Conservation (phyloP, 1,140 invertebrate genomes). For the Platyscapa corneri region DNA sequence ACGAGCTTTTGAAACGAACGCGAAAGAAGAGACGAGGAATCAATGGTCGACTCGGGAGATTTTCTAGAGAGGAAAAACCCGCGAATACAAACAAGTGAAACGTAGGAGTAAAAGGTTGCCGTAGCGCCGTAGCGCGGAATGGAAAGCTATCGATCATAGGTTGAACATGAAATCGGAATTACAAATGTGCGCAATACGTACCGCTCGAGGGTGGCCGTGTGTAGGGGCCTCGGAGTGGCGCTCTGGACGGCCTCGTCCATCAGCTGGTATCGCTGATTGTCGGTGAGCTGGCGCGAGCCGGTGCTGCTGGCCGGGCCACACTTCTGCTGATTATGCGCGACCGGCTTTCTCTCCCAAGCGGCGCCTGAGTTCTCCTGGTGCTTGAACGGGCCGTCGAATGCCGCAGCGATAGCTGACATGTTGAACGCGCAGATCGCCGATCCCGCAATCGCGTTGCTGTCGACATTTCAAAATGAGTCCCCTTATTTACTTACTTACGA, state of each 20-base stretch:
- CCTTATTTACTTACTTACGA: no score
- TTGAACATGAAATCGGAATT: not conserved
- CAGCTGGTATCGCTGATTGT: constrained; percentile 87
- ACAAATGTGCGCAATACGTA: constrained; percentile 18
- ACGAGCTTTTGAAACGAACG: no score
- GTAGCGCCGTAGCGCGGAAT: not conserved
- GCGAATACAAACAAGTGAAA: no score
- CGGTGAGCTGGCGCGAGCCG: constrained; percentile 69
- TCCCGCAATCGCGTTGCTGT: constrained; percentile 91
- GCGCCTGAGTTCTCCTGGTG: constrained; percentile 84
- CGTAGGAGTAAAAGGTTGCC: no score
- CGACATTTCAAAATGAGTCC: not conserved
- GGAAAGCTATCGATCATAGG: not conserved
- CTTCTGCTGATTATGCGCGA: constrained; percentile 71
- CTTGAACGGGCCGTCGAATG: constrained; percentile 93
- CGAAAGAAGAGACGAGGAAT: no score
- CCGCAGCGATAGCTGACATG: constrained; percentile 85
- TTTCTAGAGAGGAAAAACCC: not conserved
- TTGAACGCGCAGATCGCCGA: constrained; percentile 96
- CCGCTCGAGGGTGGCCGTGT: constrained; percentile 82
- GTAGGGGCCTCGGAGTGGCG: constrained; percentile 80
- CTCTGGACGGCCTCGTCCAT: constrained; percentile 91
- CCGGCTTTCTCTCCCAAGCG: constrained; percentile 81
- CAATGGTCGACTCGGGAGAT: no score
- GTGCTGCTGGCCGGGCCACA: constrained; percentile 68